Percentiles rank a stretch among this genome's conserved stretches.
These are phyloP conservation scores for Schlechtendalia chinensis DNA, from an alignment of 1,140 invertebrate genomes.

Conservation along the genomic window DNA sequence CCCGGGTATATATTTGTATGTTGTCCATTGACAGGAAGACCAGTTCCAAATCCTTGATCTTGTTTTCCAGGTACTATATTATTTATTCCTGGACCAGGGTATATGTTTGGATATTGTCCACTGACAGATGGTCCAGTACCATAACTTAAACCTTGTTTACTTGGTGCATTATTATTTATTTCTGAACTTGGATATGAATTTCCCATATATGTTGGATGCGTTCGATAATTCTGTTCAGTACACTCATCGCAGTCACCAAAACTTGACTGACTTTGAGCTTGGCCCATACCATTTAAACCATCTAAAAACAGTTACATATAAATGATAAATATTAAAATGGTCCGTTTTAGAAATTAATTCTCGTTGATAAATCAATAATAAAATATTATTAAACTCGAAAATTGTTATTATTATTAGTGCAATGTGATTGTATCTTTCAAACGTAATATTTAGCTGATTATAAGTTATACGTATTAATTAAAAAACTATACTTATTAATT, in stretches of 20 bases:
- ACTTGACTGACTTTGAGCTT: slow-evolving; percentile 74
- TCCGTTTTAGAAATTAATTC: too few species aligned
- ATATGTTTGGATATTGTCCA: background rate
- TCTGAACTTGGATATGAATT: background rate
- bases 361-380: too few species aligned
- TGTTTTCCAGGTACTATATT: background rate
- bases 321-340: background rate
- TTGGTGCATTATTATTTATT: background rate
- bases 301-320: slow-evolving; percentile 62
- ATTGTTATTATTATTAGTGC: too few species aligned
- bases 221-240: slow-evolving; percentile 2
- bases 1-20: background rate
- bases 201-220: background rate
- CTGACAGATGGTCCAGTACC: background rate
- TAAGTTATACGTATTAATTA: too few species aligned
- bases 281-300: slow-evolving; percentile 97
- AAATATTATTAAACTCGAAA: too few species aligned
- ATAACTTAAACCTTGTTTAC: background rate
- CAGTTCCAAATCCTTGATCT: background rate
- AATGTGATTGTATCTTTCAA: too few species aligned
- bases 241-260: slow-evolving; percentile 58
- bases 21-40: background rate
- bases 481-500: too few species aligned
- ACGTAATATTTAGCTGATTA: too few species aligned
- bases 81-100: background rate